These are phyloP conservation scores for Rotaria sp. DNA, from an alignment of 2,888 invertebrate species.

Conservation along the genomic window DNA sequence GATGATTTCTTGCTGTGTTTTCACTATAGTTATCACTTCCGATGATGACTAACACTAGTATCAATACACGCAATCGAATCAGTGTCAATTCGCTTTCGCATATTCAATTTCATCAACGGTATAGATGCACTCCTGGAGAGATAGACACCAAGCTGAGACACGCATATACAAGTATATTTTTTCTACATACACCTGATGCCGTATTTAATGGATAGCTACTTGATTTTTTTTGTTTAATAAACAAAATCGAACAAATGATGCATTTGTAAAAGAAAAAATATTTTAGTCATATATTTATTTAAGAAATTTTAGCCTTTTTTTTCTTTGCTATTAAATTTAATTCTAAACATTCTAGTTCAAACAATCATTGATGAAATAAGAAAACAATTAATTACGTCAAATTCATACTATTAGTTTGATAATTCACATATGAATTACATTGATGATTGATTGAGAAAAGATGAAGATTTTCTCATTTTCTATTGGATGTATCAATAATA, in stretches of 20 bases:
- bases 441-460: neutral
- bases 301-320: too few species aligned
- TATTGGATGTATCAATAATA: neutral
- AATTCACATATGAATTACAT: neutral
- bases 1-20: neutral
- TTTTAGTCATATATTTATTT: too few species aligned
- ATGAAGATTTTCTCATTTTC: neutral
- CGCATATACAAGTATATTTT: neutral
- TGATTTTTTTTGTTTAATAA: neutral
- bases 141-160: neutral
- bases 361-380: too few species aligned
- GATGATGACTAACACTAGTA: conserved; percentile 22
- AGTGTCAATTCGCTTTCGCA: neutral
- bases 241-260: neutral
- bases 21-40: conserved; percentile 17
- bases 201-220: neutral
- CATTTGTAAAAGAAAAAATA: neutral
- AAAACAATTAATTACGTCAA: neutral
- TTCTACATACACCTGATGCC: neutral
- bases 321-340: too few species aligned
- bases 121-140: neutral
- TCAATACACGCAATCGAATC: conserved; percentile 10
- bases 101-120: conserved; percentile 21
- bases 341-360: too few species aligned
- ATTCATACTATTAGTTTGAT: neutral